Conservation (phyloP, 2,888 invertebrate species). For the Hydropsyche betteni region DNA sequence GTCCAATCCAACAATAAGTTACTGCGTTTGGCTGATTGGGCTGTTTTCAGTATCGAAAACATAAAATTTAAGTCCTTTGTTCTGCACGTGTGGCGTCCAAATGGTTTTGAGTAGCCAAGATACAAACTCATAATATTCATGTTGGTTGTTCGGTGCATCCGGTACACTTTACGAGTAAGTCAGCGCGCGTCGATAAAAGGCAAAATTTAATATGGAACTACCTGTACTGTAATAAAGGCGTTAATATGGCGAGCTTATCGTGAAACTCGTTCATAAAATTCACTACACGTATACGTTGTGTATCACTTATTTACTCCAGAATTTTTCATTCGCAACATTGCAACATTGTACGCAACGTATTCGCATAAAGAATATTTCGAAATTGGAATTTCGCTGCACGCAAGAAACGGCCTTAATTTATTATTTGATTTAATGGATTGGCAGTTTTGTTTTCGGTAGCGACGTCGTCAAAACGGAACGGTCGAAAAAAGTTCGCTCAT, state of each 20-base stretch:
- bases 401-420: constrained; percentile 37
- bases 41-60: no score
- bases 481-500: constrained; percentile 44
- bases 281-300: background rate
- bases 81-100: constrained; percentile 19
- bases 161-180: constrained; percentile 16
- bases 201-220: constrained; percentile 3
- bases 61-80: no score
- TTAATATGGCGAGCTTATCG: constrained; percentile 10
- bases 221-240: constrained; percentile 18
- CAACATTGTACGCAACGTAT: no score
- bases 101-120: background rate
- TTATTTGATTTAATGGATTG: constrained; percentile 47
- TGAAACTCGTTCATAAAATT: background rate
- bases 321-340: no score
- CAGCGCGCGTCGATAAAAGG: constrained; percentile 2
- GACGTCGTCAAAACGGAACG: constrained; percentile 34
- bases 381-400: no score
- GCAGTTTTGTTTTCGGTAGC: constrained; percentile 40
- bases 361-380: no score
- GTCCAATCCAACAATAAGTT: no score
- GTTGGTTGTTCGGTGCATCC: constrained; percentile 10
- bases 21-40: no score
- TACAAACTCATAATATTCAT: constrained; percentile 8
- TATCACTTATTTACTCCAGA: no score